phyloP scores from a whole-genome alignment of 2,113 vertebrate genomes.

The Rhinichthys klamathensis region DNA sequence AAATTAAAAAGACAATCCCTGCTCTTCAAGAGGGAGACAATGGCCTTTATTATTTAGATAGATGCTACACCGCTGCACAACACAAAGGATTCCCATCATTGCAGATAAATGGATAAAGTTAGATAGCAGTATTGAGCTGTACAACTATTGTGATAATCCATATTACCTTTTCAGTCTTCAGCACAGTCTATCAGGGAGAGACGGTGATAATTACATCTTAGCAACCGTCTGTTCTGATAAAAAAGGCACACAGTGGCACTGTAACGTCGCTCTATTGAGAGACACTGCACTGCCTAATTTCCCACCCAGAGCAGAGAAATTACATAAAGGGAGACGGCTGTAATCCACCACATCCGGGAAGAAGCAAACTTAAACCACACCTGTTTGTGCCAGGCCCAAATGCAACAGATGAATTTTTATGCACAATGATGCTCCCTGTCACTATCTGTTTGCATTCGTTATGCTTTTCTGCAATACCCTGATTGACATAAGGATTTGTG shows the following conservation, averaged over 20 bases:
- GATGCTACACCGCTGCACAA: conserved; percentile 72
- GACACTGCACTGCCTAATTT: conserved; percentile 73
- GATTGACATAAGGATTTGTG: conserved; percentile 28
- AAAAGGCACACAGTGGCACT: conserved; percentile 47
- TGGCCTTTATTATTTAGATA: conserved; percentile 81
- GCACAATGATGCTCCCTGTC: conserved; percentile 27
- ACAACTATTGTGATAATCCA: conserved; percentile 78
- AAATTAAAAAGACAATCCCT: conserved; percentile 59
- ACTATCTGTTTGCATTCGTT: conserved; percentile 25
- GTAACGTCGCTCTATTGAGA: conserved; percentile 65
- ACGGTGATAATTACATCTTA: conserved; percentile 81
- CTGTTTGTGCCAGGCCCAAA: conserved; percentile 48
- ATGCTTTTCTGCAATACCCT: background rate
- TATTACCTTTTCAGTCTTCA: conserved; percentile 77
- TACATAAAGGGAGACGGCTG: conserved; percentile 71
- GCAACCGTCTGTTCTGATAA: conserved; percentile 67
- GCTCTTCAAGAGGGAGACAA: conserved; percentile 63
- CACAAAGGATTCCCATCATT: conserved; percentile 78
- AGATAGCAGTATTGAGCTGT: conserved; percentile 76
- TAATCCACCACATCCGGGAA: conserved; percentile 46
- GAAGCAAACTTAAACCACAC: conserved; percentile 49
- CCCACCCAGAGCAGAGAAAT: conserved; percentile 50
- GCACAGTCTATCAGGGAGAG: conserved; percentile 74
- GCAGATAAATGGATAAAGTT: conserved; percentile 81
- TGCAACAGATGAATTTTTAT: conserved; percentile 30